Conservation (phyloP, 2,113 vertebrate genomes). For the Henicopernis longicauda region DNA sequence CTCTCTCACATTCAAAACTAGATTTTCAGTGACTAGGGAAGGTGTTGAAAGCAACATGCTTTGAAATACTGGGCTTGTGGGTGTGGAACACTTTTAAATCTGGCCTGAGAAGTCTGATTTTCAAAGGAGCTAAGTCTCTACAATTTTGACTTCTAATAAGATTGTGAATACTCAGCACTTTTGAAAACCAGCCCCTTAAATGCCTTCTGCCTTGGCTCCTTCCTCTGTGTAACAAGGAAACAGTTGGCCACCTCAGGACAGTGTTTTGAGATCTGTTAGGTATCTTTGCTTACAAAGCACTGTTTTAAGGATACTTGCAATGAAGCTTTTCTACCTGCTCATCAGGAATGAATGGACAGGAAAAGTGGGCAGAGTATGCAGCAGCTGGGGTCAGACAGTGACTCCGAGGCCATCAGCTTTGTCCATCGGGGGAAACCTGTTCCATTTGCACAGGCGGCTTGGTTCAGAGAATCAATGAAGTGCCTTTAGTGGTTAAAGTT, state of each 20-base stretch:
- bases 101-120: background rate
- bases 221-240: background rate
- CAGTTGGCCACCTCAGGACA: background rate
- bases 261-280: background rate
- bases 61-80: background rate
- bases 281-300: background rate
- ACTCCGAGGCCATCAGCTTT: background rate
- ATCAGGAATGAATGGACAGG: background rate
- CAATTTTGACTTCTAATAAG: background rate
- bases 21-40: background rate
- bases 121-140: background rate
- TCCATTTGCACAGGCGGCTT: background rate
- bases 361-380: background rate
- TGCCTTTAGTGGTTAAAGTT: background rate
- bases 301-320: fast-evolving
- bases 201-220: background rate
- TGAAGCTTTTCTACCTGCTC: background rate
- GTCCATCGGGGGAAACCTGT: background rate
- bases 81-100: background rate
- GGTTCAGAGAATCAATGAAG: background rate
- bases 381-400: background rate
- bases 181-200: background rate
- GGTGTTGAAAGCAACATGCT: background rate
- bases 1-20: background rate
- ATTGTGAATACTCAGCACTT: background rate